Base-by-base conservation (phyloP, 1,140 invertebrate species). In the Homalodisca vitripennis region DNA sequence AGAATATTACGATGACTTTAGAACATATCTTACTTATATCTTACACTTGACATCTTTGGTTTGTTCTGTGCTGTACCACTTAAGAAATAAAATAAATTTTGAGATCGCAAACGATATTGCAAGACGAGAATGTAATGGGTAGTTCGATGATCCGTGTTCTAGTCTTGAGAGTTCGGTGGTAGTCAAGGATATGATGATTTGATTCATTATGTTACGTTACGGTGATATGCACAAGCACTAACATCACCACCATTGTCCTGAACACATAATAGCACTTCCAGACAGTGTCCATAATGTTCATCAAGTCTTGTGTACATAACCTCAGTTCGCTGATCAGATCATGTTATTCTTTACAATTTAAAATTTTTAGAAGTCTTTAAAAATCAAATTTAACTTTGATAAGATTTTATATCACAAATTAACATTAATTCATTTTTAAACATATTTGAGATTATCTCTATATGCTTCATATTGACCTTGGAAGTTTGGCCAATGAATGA, bases 101-200 rank as follows among this genome's bases (percentile, higher is more conserved):
- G 48, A 53, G 48, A 53, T 53, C 48, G 48, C 48, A 53, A 53
- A 53, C 48, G 20, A 53, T 53, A 53, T 53, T 53, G 48, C 48
- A 53, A 53, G 48, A 53, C 34, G 48, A 53, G 22, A 6, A 53
- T 53, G 22, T 53, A n/a, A 17, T 10, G 34, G 34, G 34, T 41
- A 41, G 6, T 53, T 53, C 48, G 48, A 53, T 53, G 48, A 24
- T 53, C 48, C 10, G 48, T 53, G 3, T n/a, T 41, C 34, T 41
- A 41, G 34, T 41, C 34, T 41, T 41, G n/a, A n/a, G 34, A 53
- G 48, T 12, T 53, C 48, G 48, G 48, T 53, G 48, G 48, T 14
- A 12, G 48, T 53, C 48, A 53, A 12, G 48, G 48, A 53, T 24
- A n/a, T 53, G 48, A n/a, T 53, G 48, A 41, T 53, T 53, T 53